phyloP scores from a whole-genome alignment of 35 echinoderm and acorn worm species.

The Lytechinus variegatus region DNA sequence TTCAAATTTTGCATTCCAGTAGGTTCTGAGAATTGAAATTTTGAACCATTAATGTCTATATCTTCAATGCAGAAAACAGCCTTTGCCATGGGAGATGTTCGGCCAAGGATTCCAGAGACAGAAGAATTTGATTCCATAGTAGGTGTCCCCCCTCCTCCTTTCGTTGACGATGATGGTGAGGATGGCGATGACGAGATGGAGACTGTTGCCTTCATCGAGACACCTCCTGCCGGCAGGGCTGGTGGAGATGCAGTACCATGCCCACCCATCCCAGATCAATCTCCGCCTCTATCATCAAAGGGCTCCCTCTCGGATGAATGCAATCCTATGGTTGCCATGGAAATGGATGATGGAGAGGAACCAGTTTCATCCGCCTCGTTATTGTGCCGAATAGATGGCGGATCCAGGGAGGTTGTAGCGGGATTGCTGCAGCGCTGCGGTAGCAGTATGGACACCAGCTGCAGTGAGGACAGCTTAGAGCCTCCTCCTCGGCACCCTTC shows the following conservation, averaged over 20 bases:
- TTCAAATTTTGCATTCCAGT: no score
- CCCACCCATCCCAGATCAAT: not conserved
- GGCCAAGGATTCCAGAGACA: not conserved
- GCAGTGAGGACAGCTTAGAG: not conserved
- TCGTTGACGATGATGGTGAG: not conserved
- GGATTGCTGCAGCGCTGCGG: not conserved
- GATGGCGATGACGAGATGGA: not conserved
- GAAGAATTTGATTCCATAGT: not conserved
- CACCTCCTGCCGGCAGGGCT: not conserved
- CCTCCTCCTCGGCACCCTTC: not conserved
- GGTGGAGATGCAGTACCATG: not conserved
- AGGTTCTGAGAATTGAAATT: no score
- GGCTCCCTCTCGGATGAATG: not conserved
- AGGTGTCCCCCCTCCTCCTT: not conserved
- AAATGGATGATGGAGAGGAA: not conserved
- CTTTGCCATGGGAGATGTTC: not conserved
- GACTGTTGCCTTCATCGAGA: not conserved
- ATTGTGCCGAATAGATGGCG: not conserved
- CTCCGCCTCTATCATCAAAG: not conserved
- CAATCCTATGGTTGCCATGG: not conserved
- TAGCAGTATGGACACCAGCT: not conserved
- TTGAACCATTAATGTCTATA: not conserved
- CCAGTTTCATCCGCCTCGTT: not conserved
- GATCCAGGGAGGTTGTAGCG: not conserved
- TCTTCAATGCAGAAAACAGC: constrained; percentile 16